A percentile compares a stretch with the other conserved stretches of the same genome.
Conservation (phyloP, 2,888 invertebrate species). For the Drosophila stalkeri region DNA sequence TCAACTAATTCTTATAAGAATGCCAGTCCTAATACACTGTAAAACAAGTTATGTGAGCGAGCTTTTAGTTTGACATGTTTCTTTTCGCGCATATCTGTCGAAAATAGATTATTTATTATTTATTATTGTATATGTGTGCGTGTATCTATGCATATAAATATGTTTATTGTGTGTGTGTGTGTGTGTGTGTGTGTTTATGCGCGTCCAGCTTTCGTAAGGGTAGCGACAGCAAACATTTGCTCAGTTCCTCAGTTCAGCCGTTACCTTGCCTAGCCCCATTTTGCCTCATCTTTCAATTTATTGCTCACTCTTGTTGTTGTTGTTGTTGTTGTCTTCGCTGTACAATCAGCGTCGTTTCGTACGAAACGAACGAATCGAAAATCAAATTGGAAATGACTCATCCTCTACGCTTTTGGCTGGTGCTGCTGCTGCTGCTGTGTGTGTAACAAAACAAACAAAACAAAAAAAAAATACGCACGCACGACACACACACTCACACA, state of each 20-base stretch:
- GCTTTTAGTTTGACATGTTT: not conserved
- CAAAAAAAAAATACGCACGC: conserved; percentile 19
- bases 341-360: conserved; percentile 75
- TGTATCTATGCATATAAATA: not conserved
- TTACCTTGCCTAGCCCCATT: conserved; percentile 19
- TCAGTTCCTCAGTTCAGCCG: conserved; percentile 28
- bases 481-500: conserved; percentile 7
- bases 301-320: conserved; percentile 48
- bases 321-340: conserved; percentile 30
- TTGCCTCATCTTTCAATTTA: conserved; percentile 59
- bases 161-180: not conserved
- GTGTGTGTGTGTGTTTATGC: conserved; percentile 6
- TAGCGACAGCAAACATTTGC: conserved; percentile 44
- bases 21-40: accelerated
- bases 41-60: not conserved
- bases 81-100: not conserved
- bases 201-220: conserved; percentile 23
- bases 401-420: conserved; percentile 36
- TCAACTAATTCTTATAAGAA: not conserved
- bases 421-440: conserved; percentile 18
- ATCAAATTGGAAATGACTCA: conserved; percentile 76
- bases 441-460: conserved; percentile 49
- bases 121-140: not conserved
- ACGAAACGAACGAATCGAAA: conserved; percentile 72
- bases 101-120: conserved; percentile 1